Base-by-base conservation (phyloP, 1,140 invertebrate species). In the Bombus consobrinus region DNA sequence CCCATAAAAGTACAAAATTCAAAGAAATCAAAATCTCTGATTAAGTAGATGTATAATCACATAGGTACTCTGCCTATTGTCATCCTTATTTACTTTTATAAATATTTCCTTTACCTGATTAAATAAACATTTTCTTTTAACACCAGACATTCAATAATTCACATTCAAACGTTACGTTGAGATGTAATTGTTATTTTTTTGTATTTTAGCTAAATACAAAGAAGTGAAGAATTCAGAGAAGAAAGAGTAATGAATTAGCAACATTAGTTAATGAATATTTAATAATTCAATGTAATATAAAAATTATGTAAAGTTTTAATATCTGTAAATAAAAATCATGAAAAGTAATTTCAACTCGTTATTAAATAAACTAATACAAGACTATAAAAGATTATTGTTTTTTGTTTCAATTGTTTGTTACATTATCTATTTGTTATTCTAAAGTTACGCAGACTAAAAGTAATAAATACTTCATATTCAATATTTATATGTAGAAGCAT, bases 191-290 rank as follows among this genome's bases (percentile, higher is more conserved):
- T 73, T 76, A 57, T 81, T 32, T 68, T 57, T 13, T 34, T 74
- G 10, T 71, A 64, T 89, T 89, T 89, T 78, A 89, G 88, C 37
- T 66, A 69, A 86, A 83, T 15, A 9, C 79, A 32, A 66, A 37
- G 15, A 73, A 32, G 25, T 62, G 47, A 34, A 64, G 25, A 83
- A 89, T 47, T n/a, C 39, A 39, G 64, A 89, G 25, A 59, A 47
- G 47, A 47, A 86, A 32, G n/a, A 72, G n/a, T 59, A 82, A 84
- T 72, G 5, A 72, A 80, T 25, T 22, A n/a, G 15, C 22, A 53
- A 53, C 78, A 84, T 71, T 84, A 84, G 43, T 71, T 12, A 34
- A 71, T 59, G 13, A 59, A 78, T 71, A 71, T 59, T 71, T 68
- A 0, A n/a, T 68, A 57, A 77, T 64, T 22, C 2, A 37, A 34